These are phyloP conservation scores for Cetoscarus ocellatus DNA, from an alignment of 2,797 vertebrate genomes.

Conservation along the genomic window DNA sequence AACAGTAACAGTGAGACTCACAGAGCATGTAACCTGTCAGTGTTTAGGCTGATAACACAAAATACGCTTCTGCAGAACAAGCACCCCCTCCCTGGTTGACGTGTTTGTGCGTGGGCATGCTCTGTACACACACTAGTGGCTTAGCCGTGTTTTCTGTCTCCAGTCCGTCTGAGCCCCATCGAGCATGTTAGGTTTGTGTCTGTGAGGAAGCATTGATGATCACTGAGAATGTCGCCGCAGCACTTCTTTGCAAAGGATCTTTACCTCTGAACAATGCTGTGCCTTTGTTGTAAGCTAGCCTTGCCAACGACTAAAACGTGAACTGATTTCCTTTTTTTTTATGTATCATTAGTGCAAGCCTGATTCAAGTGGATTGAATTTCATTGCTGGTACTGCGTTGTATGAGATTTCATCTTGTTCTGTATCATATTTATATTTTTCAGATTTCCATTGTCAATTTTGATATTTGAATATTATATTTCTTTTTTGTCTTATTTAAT, in stretches of 20 bases:
- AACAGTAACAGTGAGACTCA: conserved; percentile 37
- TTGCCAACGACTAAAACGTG: conserved; percentile 85
- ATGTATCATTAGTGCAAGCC: conserved; percentile 75
- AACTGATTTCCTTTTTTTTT: conserved; percentile 72
- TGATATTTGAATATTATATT: conserved; percentile 76
- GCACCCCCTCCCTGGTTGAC: conserved; percentile 37
- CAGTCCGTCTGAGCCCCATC: conserved; percentile 62
- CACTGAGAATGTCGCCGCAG: conserved; percentile 75
- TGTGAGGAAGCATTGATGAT: conserved; percentile 63
- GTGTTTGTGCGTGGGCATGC: conserved; percentile 52
- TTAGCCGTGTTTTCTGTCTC: conserved; percentile 55
- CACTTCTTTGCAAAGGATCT: conserved; percentile 85
- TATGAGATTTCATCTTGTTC: conserved; percentile 76
- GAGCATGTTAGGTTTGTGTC: conserved; percentile 70
- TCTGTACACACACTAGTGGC: conserved; percentile 38
- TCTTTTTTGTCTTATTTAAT: conserved; percentile 72
- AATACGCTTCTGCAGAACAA: conserved; percentile 48
- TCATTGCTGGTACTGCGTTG: conserved; percentile 74
- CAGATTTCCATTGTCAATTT: conserved; percentile 75
- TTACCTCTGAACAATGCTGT: conserved; percentile 89
- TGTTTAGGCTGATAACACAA: conserved; percentile 41
- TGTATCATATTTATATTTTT: conserved; percentile 83
- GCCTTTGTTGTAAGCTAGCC: conserved; percentile 91
- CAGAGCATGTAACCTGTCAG: conserved; percentile 61
- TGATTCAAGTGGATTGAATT: conserved; percentile 79